Evolutionary conservation across 35 echinoderm and acorn worm species (phyloP).

Genomic region (Holothuria glaberrima): DNA sequence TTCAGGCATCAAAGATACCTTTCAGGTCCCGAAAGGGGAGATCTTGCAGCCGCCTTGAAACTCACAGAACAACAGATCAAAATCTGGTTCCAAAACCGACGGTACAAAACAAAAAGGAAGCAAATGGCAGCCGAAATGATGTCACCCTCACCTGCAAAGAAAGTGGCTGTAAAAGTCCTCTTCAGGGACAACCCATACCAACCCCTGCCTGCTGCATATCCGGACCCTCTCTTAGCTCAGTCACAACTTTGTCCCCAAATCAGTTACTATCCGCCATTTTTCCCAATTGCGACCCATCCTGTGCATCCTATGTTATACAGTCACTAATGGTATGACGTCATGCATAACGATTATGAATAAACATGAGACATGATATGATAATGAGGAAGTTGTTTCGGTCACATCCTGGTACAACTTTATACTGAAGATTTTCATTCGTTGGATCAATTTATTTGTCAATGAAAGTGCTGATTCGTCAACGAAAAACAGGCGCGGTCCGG

Average conservation of each 20-base stretch:
- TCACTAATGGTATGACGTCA: background rate
- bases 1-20: constrained; percentile 99
- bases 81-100: constrained; percentile 99
- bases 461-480: too few species aligned
- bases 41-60: constrained; percentile 93
- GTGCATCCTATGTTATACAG: constrained; percentile 35
- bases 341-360: too few species aligned
- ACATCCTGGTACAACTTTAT: too few species aligned
- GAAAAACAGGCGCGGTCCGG: too few species aligned
- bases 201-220: constrained; percentile 38
- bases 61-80: constrained; percentile 98
- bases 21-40: constrained; percentile 94
- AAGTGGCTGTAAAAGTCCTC: constrained; percentile 96
- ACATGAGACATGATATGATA: too few species aligned
- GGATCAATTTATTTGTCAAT: too few species aligned
- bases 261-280: constrained; percentile 43
- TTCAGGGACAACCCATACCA: constrained; percentile 77
- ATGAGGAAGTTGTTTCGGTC: too few species aligned
- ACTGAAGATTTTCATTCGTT: too few species aligned
- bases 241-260: constrained; percentile 28
- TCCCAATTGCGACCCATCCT: background rate
- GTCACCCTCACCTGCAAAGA: constrained; percentile 88
- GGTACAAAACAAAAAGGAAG: constrained; percentile 98
- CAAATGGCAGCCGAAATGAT: constrained; percentile 89
- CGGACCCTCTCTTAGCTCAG: constrained; percentile 42